Conservation (phyloP, 2,888 invertebrate species). For the Pterobdella sp. region DNA sequence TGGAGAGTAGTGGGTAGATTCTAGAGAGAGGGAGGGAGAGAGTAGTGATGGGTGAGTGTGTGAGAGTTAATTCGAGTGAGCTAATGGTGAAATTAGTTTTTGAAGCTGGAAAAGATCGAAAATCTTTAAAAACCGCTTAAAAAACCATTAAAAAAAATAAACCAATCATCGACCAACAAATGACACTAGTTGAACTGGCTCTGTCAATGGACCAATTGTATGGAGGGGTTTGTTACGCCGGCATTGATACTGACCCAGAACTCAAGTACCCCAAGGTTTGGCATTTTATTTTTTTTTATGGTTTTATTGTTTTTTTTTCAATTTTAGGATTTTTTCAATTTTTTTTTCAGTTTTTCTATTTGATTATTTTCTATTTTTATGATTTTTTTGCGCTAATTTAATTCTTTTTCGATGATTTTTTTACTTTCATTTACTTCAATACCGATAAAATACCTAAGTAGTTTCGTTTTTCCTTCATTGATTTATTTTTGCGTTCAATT, state of each 20-base stretch:
- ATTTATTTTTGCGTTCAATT: too few species aligned
- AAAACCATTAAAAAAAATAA: not conserved
- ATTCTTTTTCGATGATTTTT: too few species aligned
- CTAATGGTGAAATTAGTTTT: not conserved
- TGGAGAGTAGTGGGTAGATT: not conserved
- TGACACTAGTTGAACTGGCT: slow-evolving; percentile 74
- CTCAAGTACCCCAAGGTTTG: slow-evolving; percentile 98
- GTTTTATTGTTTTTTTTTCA: too few species aligned
- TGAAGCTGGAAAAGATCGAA: not conserved
- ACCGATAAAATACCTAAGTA: too few species aligned
- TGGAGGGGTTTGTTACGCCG: slow-evolving; percentile 97
- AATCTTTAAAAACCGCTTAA: not conserved
- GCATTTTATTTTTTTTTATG: too few species aligned
- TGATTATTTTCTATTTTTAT: too few species aligned
- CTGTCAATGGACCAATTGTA: slow-evolving; percentile 98
- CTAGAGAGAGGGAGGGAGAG: not conserved
- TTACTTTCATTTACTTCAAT: too few species aligned
- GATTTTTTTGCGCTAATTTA: too few species aligned
- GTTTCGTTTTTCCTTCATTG: too few species aligned
- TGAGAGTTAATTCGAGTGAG: not conserved
- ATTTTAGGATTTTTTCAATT: too few species aligned
- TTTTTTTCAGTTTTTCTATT: too few species aligned
- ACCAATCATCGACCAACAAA: not conserved
- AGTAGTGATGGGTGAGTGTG: not conserved
- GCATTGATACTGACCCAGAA: slow-evolving; percentile 98